Base-by-base conservation (phyloP, 1,140 invertebrate genomes). In the Drosophila subobscura region DNA sequence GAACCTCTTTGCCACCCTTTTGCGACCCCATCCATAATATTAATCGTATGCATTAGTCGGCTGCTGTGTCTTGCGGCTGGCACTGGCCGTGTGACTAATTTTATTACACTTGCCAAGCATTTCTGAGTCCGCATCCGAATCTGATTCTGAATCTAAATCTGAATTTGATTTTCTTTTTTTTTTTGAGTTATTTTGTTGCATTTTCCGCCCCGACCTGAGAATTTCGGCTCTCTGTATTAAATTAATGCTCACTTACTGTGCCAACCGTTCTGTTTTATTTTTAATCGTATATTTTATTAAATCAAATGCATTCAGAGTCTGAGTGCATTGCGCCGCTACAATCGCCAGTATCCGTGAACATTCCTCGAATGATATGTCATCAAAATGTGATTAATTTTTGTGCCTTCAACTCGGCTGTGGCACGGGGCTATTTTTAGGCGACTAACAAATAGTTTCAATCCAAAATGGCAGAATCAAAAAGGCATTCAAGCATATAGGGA, bases 1-100 rank as follows among this genome's bases (percentile, higher is more conserved):
- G 37, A 59, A 49, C 53, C n/a, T 44, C 55, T 64, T 72, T 40
- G 59, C 33, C 65, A 63, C 51, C 46, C 58, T 52, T 51, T 6
- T 10, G 22, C 50, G 10, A 10, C 41, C 42, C 42, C 8, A 5
- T 23, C 60, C 53, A 50, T 61, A 58, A 45, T 60, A 71, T 80
- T 80, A 80, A 85, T 86, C 76, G 83, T 57, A 14, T 59, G 83
- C 83, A 88, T 85, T 85, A 86, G 80, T 86, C 80, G 71, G 61
- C 54, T 67, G 56, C 57, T 58, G 46, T 42, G 27, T 50, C 29
- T 49, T 41, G 33, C 65, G 66, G 59, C 73, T 65, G 53, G 50
- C 50, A 63, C 45, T 74, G 60, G 61, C 59, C 71, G 72, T 80
- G 80, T 77, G 80, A 85, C 81, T 86, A 88, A 88, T 86, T 71